phyloP scores from a whole-genome alignment of 2,797 vertebrate species.

The Paguma larvata region DNA sequence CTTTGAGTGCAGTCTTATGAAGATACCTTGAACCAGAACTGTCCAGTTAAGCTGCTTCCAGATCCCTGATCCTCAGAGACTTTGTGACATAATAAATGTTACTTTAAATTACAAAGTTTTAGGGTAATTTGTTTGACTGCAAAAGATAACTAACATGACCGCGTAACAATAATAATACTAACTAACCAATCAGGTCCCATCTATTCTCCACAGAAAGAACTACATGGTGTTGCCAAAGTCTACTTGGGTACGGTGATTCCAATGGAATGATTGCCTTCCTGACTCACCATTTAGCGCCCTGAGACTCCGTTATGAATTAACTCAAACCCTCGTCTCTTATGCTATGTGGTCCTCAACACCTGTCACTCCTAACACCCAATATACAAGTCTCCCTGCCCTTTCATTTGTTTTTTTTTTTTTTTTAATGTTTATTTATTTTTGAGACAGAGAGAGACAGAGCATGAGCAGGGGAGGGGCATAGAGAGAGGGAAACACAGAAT shows the following conservation, averaged over 20 bases:
- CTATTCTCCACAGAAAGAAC: neutral
- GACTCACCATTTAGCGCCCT: neutral
- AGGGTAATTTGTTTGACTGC: neutral
- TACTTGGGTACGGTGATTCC: neutral
- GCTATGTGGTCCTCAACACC: neutral
- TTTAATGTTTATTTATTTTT: too few relatives aligned
- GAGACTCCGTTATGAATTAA: neutral
- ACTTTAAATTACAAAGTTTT: neutral
- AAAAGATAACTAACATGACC: neutral
- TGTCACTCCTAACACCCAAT: neutral
- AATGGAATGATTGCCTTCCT: neutral
- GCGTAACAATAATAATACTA: neutral
- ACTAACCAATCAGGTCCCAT: neutral
- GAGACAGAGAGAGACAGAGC: too few relatives aligned
- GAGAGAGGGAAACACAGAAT: too few relatives aligned
- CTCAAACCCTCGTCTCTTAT: neutral
- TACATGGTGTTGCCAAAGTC: neutral
- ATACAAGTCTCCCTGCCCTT: neutral
- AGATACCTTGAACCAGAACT: neutral
- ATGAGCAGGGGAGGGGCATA: too few relatives aligned
- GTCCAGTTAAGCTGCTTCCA: neutral
- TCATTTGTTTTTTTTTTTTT: too few relatives aligned
- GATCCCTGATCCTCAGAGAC: neutral
- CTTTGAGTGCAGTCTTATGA: neutral
- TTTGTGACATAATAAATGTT: neutral